Conservation (phyloP, 2,888 invertebrate genomes). For the Tachina grossa region DNA sequence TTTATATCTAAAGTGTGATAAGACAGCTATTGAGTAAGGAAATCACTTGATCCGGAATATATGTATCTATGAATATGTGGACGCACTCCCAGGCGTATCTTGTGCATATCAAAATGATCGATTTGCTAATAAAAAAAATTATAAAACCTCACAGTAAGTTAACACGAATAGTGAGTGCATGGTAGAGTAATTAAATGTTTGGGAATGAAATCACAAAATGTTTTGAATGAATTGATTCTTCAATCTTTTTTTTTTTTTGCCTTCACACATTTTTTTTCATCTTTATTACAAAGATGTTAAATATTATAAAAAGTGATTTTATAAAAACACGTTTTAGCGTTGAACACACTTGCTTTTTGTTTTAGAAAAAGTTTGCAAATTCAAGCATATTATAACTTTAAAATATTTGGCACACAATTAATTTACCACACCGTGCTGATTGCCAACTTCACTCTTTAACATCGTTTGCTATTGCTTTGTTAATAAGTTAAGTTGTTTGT, state of each 20-base stretch:
- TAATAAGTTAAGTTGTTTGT: not conserved
- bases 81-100: no score
- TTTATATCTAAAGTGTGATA: no score
- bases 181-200: no score
- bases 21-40: no score
- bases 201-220: not conserved
- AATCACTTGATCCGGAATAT: no score
- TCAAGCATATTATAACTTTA: not conserved
- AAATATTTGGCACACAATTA: slow-evolving; percentile 10
- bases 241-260: not conserved
- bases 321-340: not conserved
- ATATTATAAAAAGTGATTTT: not conserved
- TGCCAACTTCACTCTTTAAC: not conserved
- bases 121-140: no score
- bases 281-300: not conserved
- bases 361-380: not conserved
- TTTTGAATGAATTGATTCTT: not conserved
- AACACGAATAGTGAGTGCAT: no score
- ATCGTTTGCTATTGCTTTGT: not conserved
- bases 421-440: not conserved
- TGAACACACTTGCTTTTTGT: not conserved
- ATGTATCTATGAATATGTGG: no score
- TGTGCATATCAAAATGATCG: no score
- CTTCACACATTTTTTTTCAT: not conserved
- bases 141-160: no score